phyloP scores from a whole-genome alignment of 2,888 invertebrate species.

The Troides oblongomaculatus region DNA sequence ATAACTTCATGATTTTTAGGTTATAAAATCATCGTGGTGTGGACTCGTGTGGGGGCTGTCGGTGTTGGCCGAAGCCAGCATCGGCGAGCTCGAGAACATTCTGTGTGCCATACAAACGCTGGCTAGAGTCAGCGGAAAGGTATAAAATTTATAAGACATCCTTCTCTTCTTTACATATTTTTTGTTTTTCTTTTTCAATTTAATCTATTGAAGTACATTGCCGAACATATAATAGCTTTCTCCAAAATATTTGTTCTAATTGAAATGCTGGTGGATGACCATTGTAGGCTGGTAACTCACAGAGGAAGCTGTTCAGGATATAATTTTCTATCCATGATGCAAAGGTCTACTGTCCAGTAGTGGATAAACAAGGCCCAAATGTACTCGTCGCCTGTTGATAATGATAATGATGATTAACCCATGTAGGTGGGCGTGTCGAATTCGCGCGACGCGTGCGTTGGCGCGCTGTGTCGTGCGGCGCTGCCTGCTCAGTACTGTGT shows the following conservation, averaged over 20 bases:
- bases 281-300: too few species aligned
- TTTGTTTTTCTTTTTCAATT: not conserved
- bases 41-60: constrained; percentile 95
- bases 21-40: constrained; percentile 97
- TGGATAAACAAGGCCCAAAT: too few species aligned
- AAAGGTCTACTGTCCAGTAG: too few species aligned
- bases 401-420: not conserved
- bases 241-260: too few species aligned
- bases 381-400: not conserved
- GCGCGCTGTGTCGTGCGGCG: constrained; percentile 97
- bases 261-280: too few species aligned
- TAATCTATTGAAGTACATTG: not conserved
- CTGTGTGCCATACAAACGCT: constrained; percentile 94
- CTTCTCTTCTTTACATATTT: too few species aligned
- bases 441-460: constrained; percentile 96
- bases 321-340: too few species aligned
- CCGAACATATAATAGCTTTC: too few species aligned
- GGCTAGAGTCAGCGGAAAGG: constrained; percentile 92
- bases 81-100: constrained; percentile 96
- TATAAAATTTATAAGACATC: constrained; percentile 48
- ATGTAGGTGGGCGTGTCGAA: constrained; percentile 66
- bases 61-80: constrained; percentile 95
- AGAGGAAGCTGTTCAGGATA: too few species aligned
- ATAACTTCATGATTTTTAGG: constrained; percentile 71
- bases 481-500: constrained; percentile 97